Evolutionary conservation across 2,888 invertebrate genomes (phyloP), one percentile per base, ranked within the genome.

Genomic region (Sesamia inferens): DNA sequence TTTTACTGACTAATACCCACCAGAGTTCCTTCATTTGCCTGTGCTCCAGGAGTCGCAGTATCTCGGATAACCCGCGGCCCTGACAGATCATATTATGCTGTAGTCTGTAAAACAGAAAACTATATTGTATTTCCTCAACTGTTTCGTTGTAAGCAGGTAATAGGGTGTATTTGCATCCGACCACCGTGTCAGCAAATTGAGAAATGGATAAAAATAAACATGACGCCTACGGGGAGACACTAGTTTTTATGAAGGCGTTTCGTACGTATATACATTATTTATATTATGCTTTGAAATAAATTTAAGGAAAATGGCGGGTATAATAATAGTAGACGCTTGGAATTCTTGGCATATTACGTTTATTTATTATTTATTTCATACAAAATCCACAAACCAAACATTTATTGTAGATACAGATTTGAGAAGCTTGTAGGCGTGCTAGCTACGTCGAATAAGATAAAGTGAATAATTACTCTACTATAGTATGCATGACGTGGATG

Each of bases 101-200:
- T 58, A 4, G 6, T n/a, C 10, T 55, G 1, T 6, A 65, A 54
- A 54, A n/a, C 10, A n/a, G 14, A 39, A 31, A 51, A 31, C 16
- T 42, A 54, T 59, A n/a, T 16, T 39, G 14, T n/a, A n/a, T 58
- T 48, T 24, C 79, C 61, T 31, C 58, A 51, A 55, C 78, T 78
- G 65, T 82, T 82, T 74, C 82, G 82, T 85, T 84, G 55, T 62
- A 44, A 55, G 11, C 55, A 69, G 78, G 71, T 84, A 72, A 84
- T 82, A 69, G 48, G 68, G 68, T 74, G 22, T 59, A 42, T 65
- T 57, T 67, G 74, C 69, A 61, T 69, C 44, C 48, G 4, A 42
- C 22, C 57, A 24, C 47, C 42, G 31, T 62, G 69, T 42, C 47
- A 70, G 82, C 71, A 82, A 82, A 84, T 84, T 84, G 85, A 61